A percentile compares a stretch with the other conserved stretches of the same genome.
phyloP scores from a whole-genome alignment of 2,113 vertebrate species.

The Oenanthe oenanthe region DNA sequence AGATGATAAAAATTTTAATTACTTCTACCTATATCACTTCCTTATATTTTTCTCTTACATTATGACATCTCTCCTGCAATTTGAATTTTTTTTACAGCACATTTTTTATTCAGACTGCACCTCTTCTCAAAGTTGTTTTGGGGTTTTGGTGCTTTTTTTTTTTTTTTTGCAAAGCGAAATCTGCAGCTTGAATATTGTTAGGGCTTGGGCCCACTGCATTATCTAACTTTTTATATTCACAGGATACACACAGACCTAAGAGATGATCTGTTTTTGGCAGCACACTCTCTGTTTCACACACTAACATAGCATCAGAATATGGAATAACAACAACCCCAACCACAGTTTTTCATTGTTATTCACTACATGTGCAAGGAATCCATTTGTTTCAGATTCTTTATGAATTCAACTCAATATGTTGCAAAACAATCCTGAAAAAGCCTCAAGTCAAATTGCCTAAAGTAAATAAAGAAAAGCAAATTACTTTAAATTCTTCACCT shows the following conservation, averaged over 20 bases:
- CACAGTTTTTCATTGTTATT: background rate
- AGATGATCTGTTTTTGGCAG: background rate
- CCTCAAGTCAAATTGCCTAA: background rate
- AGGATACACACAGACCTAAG: background rate
- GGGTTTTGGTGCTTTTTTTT: background rate
- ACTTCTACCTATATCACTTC: background rate
- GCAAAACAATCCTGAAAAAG: conserved; percentile 2
- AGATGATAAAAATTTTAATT: background rate
- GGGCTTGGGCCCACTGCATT: background rate
- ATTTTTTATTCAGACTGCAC: background rate
- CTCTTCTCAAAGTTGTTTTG: background rate
- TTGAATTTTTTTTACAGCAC: background rate
- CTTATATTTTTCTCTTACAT: background rate
- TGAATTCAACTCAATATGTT: background rate
- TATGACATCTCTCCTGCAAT: background rate
- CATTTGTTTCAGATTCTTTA: background rate
- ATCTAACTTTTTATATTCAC: background rate
- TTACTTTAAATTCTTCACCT: background rate
- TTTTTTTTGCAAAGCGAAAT: background rate
- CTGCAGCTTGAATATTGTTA: background rate
- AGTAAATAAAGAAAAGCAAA: conserved; percentile 12
- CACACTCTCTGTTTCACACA: background rate
- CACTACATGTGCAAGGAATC: background rate
- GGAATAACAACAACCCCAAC: background rate
- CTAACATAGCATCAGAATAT: background rate